phyloP scores from a whole-genome alignment of 2,113 vertebrate genomes.

The Gallinago paraguaiae region DNA sequence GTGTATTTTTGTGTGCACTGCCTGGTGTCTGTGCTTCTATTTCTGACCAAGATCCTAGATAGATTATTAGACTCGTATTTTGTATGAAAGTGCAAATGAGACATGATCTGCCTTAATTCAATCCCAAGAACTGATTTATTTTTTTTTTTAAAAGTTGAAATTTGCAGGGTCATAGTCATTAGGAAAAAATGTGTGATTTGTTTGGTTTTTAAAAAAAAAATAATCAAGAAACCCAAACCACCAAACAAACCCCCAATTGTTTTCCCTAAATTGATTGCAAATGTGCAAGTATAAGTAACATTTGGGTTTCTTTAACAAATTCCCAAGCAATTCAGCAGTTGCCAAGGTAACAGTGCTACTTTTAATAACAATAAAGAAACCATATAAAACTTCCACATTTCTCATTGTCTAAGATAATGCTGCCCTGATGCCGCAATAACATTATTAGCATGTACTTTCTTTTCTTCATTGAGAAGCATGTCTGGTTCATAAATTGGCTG shows the following conservation, averaged over 20 bases:
- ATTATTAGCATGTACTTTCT: slow-evolving; percentile 17
- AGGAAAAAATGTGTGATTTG: slow-evolving; percentile 4
- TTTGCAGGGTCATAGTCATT: background rate
- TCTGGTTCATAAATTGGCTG: background rate
- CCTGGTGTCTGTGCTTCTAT: background rate
- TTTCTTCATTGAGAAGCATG: background rate
- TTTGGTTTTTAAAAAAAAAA: too few species aligned
- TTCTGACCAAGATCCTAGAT: background rate
- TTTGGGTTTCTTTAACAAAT: slow-evolving; percentile 62
- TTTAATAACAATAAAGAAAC: slow-evolving; percentile 70
- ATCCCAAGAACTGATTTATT: background rate
- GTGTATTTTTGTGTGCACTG: background rate
- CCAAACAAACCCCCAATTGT: slow-evolving; percentile 18
- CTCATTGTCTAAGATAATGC: slow-evolving; percentile 46
- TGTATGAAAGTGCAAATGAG: background rate
- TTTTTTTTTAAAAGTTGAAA: background rate
- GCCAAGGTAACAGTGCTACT: slow-evolving; percentile 71
- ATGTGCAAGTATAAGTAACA: slow-evolving; percentile 62
- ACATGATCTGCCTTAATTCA: background rate
- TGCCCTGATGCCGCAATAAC: slow-evolving; percentile 11
- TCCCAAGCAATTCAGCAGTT: slow-evolving; percentile 63
- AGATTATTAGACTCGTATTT: background rate
- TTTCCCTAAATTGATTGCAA: slow-evolving; percentile 61
- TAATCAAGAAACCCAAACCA: background rate
- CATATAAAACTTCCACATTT: slow-evolving; percentile 59